These are phyloP conservation scores for Camarhynchus parvulus DNA, from an alignment of 2,113 vertebrate genomes.

Conservation along the genomic window DNA sequence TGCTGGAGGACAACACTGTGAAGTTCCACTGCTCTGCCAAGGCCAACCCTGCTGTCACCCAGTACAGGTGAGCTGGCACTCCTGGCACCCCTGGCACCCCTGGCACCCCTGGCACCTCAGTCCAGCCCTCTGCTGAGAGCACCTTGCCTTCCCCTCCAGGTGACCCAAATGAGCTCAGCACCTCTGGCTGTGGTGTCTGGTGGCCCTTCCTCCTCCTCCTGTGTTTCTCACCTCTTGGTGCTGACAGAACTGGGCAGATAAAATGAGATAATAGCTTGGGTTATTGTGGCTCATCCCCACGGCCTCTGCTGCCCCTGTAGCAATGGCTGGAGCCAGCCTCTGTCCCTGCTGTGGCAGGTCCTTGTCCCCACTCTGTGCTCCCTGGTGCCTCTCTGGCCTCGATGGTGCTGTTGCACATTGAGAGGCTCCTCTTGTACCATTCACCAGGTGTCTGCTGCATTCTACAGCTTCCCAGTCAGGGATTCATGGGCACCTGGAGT, in stretches of 20 bases:
- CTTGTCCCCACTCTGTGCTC: background rate
- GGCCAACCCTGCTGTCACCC: conserved; percentile 94
- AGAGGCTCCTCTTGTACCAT: background rate
- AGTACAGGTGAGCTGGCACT: conserved; percentile 86
- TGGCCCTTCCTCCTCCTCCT: accelerated
- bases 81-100: background rate
- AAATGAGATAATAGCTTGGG: too few relatives aligned
- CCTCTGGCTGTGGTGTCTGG: background rate
- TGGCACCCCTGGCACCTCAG: accelerated
- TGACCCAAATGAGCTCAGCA: background rate
- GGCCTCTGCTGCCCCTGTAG: background rate
- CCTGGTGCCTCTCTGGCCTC: background rate
- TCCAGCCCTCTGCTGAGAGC: background rate
- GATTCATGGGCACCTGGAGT: background rate
- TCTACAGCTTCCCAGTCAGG: background rate
- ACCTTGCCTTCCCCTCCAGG: background rate
- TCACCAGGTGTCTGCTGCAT: accelerated
- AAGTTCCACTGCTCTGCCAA: conserved; percentile 96
- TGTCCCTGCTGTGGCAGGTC: background rate
- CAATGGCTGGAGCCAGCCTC: background rate
- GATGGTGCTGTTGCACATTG: background rate
- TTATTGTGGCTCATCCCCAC: background rate
- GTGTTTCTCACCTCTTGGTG: accelerated
- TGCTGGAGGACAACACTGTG: conserved; percentile 92
- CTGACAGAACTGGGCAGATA: too few relatives aligned